Percentiles rank a stretch among this genome's conserved stretches.
phyloP scores from a whole-genome alignment of 2,113 vertebrate genomes.

The human (Homo sapiens) region DNA sequence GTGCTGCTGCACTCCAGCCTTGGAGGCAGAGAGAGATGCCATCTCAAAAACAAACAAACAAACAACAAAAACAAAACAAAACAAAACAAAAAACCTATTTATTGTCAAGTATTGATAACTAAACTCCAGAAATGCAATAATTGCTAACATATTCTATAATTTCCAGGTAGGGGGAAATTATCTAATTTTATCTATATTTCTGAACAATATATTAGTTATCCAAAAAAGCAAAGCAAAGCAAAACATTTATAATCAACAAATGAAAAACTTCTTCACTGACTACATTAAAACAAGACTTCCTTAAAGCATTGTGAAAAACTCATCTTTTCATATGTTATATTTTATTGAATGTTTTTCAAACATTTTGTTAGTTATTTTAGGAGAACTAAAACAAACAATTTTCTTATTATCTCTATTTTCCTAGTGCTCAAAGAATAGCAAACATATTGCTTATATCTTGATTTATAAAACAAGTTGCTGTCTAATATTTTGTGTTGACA shows the following conservation, averaged over 20 bases:
- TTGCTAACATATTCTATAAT: not conserved
- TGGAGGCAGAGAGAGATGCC: too few relatives aligned
- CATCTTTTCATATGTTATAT: not conserved
- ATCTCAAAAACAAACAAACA: too few relatives aligned
- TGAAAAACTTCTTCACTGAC: not conserved
- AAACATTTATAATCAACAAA: not conserved
- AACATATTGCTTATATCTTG: not conserved
- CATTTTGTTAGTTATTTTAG: not conserved
- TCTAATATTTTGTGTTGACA: conserved; percentile 40
- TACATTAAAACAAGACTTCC: not conserved
- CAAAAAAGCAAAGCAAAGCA: not conserved
- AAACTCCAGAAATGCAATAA: not conserved
- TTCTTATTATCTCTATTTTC: not conserved
- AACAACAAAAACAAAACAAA: not conserved
- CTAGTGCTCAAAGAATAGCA: not conserved
- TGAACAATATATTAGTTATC: not conserved
- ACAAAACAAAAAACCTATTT: not conserved
- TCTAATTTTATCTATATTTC: not conserved
- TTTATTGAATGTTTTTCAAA: not conserved
- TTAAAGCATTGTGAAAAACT: not conserved
- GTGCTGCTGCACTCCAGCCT: too few relatives aligned
- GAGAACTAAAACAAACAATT: not conserved
- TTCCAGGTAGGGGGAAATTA: not conserved
- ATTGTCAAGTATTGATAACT: not conserved
- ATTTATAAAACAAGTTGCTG: not conserved